Percentiles rank a stretch among this genome's conserved stretches.
These are phyloP conservation scores for Nothoprocta pentlandii DNA, from an alignment of 2,113 vertebrate genomes.

Conservation along the genomic window DNA sequence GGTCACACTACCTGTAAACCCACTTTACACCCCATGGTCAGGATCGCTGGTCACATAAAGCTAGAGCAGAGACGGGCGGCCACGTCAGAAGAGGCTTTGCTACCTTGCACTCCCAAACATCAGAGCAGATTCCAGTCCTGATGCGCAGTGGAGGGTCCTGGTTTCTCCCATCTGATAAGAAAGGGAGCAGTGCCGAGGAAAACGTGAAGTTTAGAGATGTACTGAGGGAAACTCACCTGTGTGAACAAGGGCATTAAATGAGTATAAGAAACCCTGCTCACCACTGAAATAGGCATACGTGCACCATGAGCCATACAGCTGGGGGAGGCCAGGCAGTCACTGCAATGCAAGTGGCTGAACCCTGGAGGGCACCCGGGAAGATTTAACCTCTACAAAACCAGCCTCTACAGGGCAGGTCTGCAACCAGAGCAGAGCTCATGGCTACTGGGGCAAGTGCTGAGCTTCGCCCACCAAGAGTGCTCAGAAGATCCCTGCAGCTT, in stretches of 20 bases:
- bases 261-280: neutral
- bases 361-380: fast-evolving
- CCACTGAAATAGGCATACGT: neutral
- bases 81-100: neutral
- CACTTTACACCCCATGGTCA: no score
- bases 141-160: neutral
- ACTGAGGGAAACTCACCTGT: neutral
- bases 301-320: neutral
- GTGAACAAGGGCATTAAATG: neutral
- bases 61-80: neutral
- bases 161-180: neutral
- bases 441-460: fast-evolving
- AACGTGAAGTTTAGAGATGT: neutral
- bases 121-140: neutral
- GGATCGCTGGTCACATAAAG: neutral
- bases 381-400: neutral
- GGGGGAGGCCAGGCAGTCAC: no score
- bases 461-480: fast-evolving
- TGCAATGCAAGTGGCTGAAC: no score
- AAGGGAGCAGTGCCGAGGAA: neutral
- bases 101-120: neutral
- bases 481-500: neutral
- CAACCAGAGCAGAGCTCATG: neutral
- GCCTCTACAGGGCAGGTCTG: neutral
- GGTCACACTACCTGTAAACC: no score